Evolutionary conservation across 1,140 invertebrate species (phyloP).

Genomic region (Bombus pascuorum): DNA sequence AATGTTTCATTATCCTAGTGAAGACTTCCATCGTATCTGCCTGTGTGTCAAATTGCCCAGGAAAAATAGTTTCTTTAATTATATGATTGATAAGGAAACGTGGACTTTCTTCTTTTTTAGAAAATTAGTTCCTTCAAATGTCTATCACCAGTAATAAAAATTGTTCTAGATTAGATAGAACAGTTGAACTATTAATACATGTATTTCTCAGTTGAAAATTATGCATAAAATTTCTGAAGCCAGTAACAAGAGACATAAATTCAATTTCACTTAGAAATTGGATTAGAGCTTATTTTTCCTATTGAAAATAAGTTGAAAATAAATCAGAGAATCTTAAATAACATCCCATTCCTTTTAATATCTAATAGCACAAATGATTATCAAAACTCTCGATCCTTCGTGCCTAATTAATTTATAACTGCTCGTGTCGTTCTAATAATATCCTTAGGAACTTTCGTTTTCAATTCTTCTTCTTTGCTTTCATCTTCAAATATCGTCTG

Average conservation of each 20-base stretch:
- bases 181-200: neutral
- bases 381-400: neutral
- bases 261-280: neutral
- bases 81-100: neutral
- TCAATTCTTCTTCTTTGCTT: neutral
- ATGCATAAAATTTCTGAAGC: neutral
- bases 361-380: neutral
- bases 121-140: neutral
- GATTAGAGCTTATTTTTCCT: neutral
- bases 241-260: neutral
- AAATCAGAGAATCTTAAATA: neutral
- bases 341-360: neutral
- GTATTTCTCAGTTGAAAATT: neutral
- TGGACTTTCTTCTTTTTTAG: too few relatives aligned
- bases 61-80: neutral
- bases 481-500: neutral
- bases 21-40: neutral
- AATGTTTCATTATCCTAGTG: neutral
- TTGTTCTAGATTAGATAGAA: neutral
- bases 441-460: constrained; percentile 52
- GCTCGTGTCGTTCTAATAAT: constrained; percentile 10
- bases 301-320: neutral
- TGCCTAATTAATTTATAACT: neutral
- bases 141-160: neutral
- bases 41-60: neutral